Percentiles rank a stretch among this genome's conserved stretches.
phyloP scores from a whole-genome alignment of 2,113 vertebrate genomes.

The Prunella fulvescens region DNA sequence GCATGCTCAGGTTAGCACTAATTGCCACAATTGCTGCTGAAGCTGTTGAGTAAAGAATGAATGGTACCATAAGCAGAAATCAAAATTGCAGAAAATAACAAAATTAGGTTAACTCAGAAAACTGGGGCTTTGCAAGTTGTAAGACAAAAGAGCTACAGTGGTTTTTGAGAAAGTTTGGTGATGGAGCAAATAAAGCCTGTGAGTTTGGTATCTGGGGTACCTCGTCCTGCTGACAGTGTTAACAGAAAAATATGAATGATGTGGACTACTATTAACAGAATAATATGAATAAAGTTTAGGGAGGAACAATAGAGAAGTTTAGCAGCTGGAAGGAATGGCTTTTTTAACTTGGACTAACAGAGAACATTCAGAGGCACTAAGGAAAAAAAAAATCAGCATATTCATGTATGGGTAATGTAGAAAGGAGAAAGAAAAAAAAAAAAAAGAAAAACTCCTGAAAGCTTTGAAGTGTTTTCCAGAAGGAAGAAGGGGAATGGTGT shows the following conservation, averaged over 20 bases:
- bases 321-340: background rate
- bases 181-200: background rate
- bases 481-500: background rate
- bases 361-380: background rate
- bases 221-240: background rate
- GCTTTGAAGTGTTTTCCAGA: background rate
- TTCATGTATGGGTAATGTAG: background rate
- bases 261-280: background rate
- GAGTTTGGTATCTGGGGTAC: background rate
- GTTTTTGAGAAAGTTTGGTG: background rate
- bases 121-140: background rate
- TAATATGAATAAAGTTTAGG: background rate
- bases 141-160: background rate
- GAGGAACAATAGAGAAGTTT: background rate
- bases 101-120: background rate
- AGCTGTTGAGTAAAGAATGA: background rate
- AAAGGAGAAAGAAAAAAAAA: background rate
- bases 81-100: background rate
- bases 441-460: background rate
- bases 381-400: background rate
- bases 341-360: background rate
- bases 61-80: background rate
- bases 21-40: background rate
- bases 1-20: background rate
- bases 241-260: background rate